phyloP scores from a whole-genome alignment of 2,888 invertebrate genomes.

The Megalurothrips usitatus region DNA sequence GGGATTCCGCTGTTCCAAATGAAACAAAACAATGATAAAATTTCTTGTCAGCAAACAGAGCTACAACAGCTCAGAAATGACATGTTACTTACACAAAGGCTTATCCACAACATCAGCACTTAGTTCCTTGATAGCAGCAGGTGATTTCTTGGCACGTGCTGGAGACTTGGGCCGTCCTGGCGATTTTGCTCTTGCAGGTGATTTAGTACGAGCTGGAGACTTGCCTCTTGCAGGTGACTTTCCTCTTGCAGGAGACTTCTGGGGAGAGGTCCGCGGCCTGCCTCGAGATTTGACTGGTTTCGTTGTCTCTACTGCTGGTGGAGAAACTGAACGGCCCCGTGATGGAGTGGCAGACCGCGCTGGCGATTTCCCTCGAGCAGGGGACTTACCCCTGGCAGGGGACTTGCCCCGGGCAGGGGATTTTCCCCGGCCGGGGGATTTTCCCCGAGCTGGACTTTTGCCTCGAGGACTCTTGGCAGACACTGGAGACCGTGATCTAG shows the following conservation, averaged over 20 bases:
- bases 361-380: constrained; percentile 41
- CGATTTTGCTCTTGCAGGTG: constrained; percentile 31
- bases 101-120: neutral
- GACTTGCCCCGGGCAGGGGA: constrained; percentile 45
- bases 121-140: neutral
- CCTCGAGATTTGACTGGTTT: constrained; percentile 49
- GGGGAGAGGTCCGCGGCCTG: constrained; percentile 46
- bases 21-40: constrained; percentile 7
- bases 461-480: neutral
- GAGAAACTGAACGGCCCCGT: neutral
- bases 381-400: constrained; percentile 43
- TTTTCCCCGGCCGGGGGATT: constrained; percentile 47
- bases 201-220: constrained; percentile 37
- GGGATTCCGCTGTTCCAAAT: constrained; percentile 1
- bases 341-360: constrained; percentile 39
- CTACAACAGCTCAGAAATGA: neutral
- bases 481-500: neutral
- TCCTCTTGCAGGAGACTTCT: constrained; percentile 45
- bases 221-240: constrained; percentile 37
- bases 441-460: constrained; percentile 29
- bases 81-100: neutral
- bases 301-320: neutral
- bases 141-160: neutral
- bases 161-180: constrained; percentile 29
- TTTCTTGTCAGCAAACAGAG: neutral